Percentiles rank a stretch among this genome's conserved stretches.
These are phyloP conservation scores for Catharus fuscescens DNA, from an alignment of 2,113 vertebrate species.

Conservation along the genomic window DNA sequence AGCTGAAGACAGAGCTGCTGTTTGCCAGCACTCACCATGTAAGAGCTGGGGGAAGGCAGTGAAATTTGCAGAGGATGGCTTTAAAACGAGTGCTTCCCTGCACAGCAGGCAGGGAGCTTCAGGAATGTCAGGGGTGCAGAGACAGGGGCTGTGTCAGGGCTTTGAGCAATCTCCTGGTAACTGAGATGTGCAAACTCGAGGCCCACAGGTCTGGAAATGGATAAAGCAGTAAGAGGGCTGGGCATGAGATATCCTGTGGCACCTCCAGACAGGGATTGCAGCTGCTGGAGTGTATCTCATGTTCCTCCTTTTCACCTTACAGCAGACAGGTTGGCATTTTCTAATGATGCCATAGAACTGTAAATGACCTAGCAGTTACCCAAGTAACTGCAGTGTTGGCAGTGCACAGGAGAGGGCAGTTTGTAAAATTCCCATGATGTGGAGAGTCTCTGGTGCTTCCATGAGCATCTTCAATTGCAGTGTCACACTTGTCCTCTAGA, in stretches of 20 bases:
- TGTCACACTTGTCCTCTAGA: neutral
- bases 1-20: neutral
- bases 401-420: neutral
- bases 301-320: neutral
- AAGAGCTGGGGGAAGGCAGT: neutral
- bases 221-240: neutral
- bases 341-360: neutral
- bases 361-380: neutral
- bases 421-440: neutral
- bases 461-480: neutral
- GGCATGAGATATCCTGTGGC: accelerated
- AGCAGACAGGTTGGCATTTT: neutral
- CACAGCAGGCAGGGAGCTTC: neutral
- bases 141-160: neutral
- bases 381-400: neutral
- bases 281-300: neutral
- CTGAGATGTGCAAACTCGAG: accelerated
- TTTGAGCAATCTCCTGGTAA: accelerated
- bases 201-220: neutral
- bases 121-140: accelerated
- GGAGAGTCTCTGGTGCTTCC: neutral
- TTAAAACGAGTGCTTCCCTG: neutral
- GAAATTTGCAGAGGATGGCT: neutral
- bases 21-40: neutral
- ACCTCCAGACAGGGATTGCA: neutral